Evolutionary conservation across 2,888 invertebrate species (phyloP).

Genomic region (Leptinotarsa rubiginosa): DNA sequence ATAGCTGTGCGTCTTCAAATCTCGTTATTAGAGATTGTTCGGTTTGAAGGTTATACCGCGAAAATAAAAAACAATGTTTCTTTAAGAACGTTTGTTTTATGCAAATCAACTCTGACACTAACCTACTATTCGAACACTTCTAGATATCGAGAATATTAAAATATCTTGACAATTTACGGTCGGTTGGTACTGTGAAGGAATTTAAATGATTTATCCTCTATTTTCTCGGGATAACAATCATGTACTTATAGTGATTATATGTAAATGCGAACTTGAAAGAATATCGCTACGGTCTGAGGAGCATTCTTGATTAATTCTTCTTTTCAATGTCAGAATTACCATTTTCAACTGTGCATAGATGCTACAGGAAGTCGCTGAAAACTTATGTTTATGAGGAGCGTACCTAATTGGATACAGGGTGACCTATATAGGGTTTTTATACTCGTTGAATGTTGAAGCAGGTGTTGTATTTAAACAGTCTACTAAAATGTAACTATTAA

Average conservation of each 20-base stretch:
- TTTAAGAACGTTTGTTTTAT: constrained; percentile 4
- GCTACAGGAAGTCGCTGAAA: constrained; percentile 22
- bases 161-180: constrained; percentile 12
- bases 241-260: constrained; percentile 5
- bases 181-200: neutral
- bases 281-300: constrained; percentile 20
- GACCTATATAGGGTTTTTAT: constrained; percentile 10
- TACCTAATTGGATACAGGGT: constrained; percentile 19
- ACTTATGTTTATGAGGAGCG: constrained; percentile 7
- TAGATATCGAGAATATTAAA: constrained; percentile 8
- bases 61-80: neutral
- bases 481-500: no score
- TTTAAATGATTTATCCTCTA: constrained; percentile 3
- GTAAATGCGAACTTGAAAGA: constrained; percentile 13
- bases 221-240: constrained; percentile 9
- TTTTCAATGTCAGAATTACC: constrained; percentile 20
- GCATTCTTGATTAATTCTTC: constrained; percentile 22
- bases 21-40: neutral
- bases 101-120: constrained; percentile 3
- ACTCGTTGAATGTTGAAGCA: neutral
- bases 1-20: neutral
- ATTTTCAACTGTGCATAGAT: constrained; percentile 12
- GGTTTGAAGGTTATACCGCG: neutral
- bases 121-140: constrained; percentile 8
- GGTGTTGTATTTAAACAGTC: neutral